These are phyloP conservation scores for Isurus oxyrinchus DNA, from an alignment of 2,113 vertebrate species.

Conservation along the genomic window DNA sequence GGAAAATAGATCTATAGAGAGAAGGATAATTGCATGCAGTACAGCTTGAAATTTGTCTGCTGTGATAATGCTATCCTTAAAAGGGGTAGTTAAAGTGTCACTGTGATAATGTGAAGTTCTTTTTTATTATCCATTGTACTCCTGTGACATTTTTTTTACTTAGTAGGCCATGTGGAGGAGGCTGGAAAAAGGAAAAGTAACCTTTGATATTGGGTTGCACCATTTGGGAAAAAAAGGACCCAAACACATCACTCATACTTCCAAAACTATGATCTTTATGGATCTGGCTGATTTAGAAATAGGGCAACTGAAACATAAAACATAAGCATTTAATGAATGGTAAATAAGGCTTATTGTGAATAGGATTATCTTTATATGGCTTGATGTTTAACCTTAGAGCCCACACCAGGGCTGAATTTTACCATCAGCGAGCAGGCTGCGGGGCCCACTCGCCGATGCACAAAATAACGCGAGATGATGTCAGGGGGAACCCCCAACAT, in stretches of 20 bases:
- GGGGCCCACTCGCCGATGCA: too few relatives aligned
- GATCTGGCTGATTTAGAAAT: not conserved
- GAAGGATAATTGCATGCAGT: slow-evolving; percentile 20
- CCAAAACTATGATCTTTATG: not conserved
- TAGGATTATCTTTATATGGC: not conserved
- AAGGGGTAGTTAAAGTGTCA: slow-evolving; percentile 30
- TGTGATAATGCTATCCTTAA: slow-evolving; percentile 28
- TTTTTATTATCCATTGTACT: not conserved
- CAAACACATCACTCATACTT: not conserved
- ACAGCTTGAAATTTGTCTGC: slow-evolving; percentile 30
- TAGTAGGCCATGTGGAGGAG: not conserved
- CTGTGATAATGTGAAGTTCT: slow-evolving; percentile 30
- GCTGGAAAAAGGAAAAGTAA: not conserved
- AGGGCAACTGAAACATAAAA: not conserved
- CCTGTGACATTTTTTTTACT: not conserved
- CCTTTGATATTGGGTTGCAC: not conserved
- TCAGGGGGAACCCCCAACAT: too few relatives aligned
- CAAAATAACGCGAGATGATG: too few relatives aligned
- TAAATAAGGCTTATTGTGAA: not conserved
- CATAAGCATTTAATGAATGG: not conserved
- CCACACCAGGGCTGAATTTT: too few relatives aligned
- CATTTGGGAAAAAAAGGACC: not conserved
- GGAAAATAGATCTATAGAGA: not conserved
- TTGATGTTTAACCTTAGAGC: not conserved
- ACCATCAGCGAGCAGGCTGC: too few relatives aligned